Percentiles rank a stretch among this genome's conserved stretches.
Evolutionary conservation across 2,113 vertebrate genomes (phyloP).

Genomic region (Phyllopteryx taeniolatus): DNA sequence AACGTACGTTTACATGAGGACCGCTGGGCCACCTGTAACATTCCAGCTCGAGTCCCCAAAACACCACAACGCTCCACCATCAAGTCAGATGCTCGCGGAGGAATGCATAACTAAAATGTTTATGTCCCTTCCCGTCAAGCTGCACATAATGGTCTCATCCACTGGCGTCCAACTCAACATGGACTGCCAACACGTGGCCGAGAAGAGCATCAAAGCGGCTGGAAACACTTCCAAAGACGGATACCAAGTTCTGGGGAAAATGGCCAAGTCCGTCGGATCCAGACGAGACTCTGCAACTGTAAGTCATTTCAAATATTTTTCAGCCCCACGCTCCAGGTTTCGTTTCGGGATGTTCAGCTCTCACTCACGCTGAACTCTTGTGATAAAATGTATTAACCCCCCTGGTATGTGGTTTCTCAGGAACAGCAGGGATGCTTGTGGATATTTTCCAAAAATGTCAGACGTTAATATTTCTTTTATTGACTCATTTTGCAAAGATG

Average conservation of each 20-base stretch:
- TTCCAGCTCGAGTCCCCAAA: too few relatives aligned
- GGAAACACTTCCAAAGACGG: slow-evolving; percentile 89
- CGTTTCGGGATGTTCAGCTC: too few relatives aligned
- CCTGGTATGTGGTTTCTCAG: too few relatives aligned
- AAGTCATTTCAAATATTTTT: slow-evolving; percentile 53
- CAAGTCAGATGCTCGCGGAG: not conserved
- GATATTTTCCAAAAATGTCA: too few relatives aligned
- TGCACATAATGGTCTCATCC: slow-evolving; percentile 90
- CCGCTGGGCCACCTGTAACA: not conserved
- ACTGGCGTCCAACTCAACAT: slow-evolving; percentile 85
- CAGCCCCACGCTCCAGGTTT: too few relatives aligned
- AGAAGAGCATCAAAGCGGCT: slow-evolving; percentile 84
- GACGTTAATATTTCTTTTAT: too few relatives aligned
- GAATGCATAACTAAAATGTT: not conserved
- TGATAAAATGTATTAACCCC: too few relatives aligned
- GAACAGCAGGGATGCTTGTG: too few relatives aligned
- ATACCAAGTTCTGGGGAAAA: slow-evolving; percentile 93
- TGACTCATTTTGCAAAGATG: too few relatives aligned
- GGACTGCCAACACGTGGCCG: slow-evolving; percentile 88
- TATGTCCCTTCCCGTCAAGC: slow-evolving; percentile 59
- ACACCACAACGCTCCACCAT: not conserved
- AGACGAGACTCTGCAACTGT: slow-evolving; percentile 90
- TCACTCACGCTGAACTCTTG: too few relatives aligned
- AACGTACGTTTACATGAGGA: not conserved
- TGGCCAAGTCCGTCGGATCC: slow-evolving; percentile 75